Conservation (phyloP, 2,113 vertebrate species). For the Chroicocephalus ridibundus region DNA sequence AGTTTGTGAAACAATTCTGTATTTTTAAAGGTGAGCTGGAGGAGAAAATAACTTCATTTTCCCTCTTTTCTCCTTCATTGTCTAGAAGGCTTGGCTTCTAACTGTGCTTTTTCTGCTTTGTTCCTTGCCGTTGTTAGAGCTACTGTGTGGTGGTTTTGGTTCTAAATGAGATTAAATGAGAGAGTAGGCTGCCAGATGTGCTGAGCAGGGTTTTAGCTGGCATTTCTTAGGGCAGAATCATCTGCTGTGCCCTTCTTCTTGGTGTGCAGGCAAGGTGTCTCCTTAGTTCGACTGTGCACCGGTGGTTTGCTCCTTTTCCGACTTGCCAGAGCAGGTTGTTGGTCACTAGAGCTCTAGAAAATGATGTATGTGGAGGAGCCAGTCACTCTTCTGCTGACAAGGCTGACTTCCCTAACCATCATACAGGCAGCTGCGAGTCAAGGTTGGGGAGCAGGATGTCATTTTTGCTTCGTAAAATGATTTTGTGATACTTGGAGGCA, state of each 20-base stretch:
- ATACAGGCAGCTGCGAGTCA: not conserved
- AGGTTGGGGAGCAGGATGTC: not conserved
- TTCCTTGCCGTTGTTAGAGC: not conserved
- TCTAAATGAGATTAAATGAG: not conserved
- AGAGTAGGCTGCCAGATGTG: not conserved
- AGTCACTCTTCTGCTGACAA: not conserved
- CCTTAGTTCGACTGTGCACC: accelerated
- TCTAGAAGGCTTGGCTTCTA: not conserved
- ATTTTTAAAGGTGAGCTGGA: not conserved
- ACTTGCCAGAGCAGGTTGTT: not conserved
- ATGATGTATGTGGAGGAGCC: accelerated
- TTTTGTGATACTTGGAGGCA: not conserved
- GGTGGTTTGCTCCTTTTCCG: not conserved
- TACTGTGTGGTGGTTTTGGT: not conserved
- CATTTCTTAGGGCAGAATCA: not conserved
- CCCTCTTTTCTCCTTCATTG: not conserved
- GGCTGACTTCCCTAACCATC: too few relatives aligned
- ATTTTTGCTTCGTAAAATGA: not conserved
- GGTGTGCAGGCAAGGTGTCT: not conserved
- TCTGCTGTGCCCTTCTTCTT: not conserved
- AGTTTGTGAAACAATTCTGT: not conserved
- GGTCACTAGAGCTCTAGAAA: not conserved
- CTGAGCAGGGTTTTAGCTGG: not conserved
- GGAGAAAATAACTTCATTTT: not conserved
- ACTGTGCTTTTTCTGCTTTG: not conserved